Evolutionary conservation across 2,113 vertebrate species (phyloP).

Genomic region (Salminus brasiliensis): DNA sequence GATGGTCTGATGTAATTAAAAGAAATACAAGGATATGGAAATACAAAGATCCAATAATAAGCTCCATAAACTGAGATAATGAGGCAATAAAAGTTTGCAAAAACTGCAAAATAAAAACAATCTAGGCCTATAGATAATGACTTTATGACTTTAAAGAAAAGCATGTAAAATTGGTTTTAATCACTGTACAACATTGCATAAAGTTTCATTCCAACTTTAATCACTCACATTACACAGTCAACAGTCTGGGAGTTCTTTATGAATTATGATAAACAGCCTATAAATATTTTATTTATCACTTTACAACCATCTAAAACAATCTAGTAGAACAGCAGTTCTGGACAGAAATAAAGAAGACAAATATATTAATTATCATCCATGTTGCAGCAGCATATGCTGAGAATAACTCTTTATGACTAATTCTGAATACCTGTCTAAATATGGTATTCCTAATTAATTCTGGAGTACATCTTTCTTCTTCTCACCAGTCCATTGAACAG

Average conservation of each 20-base stretch:
- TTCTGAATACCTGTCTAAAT: not conserved
- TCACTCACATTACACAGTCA: not conserved
- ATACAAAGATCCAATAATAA: not conserved
- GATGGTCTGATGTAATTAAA: conserved; percentile 9
- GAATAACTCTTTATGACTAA: too few species aligned
- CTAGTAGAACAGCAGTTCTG: not conserved
- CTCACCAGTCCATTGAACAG: not conserved
- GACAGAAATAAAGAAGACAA: not conserved
- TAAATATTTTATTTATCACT: not conserved
- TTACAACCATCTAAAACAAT: not conserved
- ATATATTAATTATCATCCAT: not conserved
- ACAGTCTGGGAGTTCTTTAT: not conserved
- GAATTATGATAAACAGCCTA: not conserved
- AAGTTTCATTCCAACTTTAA: not conserved
- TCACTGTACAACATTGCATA: not conserved
- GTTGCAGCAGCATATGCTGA: not conserved
- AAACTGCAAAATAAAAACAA: conserved; percentile 8
- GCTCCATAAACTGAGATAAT: conserved; percentile 3
- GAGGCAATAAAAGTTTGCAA: not conserved
- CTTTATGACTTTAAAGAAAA: not conserved
- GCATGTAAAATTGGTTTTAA: not conserved
- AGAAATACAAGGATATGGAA: conserved; percentile 10
- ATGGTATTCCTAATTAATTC: not conserved
- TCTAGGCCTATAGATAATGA: not conserved
- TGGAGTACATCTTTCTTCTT: not conserved